Percentiles rank a stretch among this genome's conserved stretches.
phyloP scores from a whole-genome alignment of 2,113 vertebrate genomes.

The Ginglymostoma cirratum region DNA sequence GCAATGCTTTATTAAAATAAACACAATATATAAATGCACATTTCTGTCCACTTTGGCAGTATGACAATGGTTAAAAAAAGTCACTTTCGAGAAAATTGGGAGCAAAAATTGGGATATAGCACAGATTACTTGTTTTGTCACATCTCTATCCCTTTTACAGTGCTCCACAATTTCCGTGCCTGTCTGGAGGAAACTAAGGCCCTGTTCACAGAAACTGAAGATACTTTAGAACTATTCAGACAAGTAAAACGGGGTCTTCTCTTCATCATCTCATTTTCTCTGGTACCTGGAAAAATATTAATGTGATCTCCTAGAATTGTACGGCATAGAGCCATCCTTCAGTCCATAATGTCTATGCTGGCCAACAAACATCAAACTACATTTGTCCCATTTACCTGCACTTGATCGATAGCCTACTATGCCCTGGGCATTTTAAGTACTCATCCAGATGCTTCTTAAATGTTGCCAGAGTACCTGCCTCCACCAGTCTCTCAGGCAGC shows the following conservation, averaged over 20 bases:
- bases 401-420: no score
- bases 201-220: not conserved
- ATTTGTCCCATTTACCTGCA: no score
- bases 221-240: not conserved
- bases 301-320: not conserved
- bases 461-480: no score
- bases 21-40: no score
- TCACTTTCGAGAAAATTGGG: not conserved
- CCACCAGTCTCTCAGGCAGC: no score
- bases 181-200: no score
- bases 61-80: not conserved
- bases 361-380: no score
- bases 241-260: not conserved
- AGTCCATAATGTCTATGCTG: no score
- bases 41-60: not conserved
- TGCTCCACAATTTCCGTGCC: not conserved
- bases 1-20: not conserved
- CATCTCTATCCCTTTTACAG: not conserved
- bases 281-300: not conserved
- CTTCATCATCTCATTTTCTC: not conserved
- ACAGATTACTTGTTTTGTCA: not conserved
- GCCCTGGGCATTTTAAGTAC: no score
- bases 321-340: no score
- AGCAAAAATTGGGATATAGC: not conserved
- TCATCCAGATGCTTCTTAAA: no score